Base-by-base conservation (phyloP, 2,797 vertebrate species). In the Melanotaenia nigrans region DNA sequence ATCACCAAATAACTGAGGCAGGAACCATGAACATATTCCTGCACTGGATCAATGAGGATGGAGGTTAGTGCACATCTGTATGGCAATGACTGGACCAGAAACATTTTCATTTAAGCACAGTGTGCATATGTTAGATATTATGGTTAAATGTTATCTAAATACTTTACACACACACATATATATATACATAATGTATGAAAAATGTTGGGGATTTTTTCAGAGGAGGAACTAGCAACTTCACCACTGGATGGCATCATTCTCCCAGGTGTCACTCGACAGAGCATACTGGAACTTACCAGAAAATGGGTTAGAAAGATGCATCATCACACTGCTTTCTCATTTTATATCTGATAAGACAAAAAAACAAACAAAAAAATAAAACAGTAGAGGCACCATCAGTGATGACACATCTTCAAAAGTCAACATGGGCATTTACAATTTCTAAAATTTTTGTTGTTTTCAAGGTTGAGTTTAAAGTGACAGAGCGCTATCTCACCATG, bases 21-120 rank as follows among this genome's bases (percentile, higher is more conserved):
- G 96, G 97, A 69, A 97, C 96, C 33, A 98, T 97, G 96, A 98
- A 98, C 79, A 78, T 98, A 14, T 99, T 97, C 87, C 90, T 98
- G 32, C 95, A 95, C 81, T 98, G 97, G 97, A 94, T 93, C 83
- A 97, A 97, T 78, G 96, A 97, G 90, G 83, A 96, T 36, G 96
- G 96, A 95, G 96, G 96, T 97, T 2, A 40, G 60, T 64, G 3
- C 8, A 22, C n/a, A 9, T 36, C 14, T 47, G 20, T 9, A n/a
- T n/a, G 20, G 13, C 25, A 22, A 18, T 40, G 11, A 6, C 7
- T 35, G 1, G 8, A 66, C 40, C 6, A n/a, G 7, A 47, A 47
- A 57, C 1, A 8, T 18, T 72, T 55, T 33, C 5, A 33, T 33
- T 33, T 33, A 1, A 7, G 32, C 32, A 33, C 32, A 33, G 32